A percentile compares a stretch with the other conserved stretches of the same genome.
Evolutionary conservation across 1,140 invertebrate species (phyloP).

Genomic region (Lordiphosa stackelbergi): DNA sequence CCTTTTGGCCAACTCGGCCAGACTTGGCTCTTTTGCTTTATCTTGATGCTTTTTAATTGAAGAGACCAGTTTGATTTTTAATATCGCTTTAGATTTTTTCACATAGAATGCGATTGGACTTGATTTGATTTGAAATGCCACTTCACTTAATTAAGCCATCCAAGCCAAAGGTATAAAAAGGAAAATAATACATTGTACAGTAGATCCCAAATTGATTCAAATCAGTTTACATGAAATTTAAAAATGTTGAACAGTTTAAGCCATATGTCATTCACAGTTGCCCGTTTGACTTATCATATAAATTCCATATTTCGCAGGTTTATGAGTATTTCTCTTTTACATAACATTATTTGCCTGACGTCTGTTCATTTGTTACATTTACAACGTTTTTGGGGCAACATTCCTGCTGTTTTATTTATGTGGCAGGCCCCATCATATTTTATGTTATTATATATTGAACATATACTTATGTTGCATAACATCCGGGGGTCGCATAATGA

Average conservation of each 20-base stretch:
- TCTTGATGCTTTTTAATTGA: slow-evolving; percentile 65
- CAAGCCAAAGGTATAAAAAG: slow-evolving; percentile 1
- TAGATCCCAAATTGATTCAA: no score
- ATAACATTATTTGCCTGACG: slow-evolving; percentile 36
- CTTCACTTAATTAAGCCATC: slow-evolving; percentile 31
- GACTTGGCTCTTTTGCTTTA: slow-evolving; percentile 14
- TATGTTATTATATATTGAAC: slow-evolving; percentile 68
- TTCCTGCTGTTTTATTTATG: slow-evolving; percentile 58
- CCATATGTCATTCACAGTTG: no score
- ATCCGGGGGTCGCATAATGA: slow-evolving; percentile 49
- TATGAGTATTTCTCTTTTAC: slow-evolving; percentile 1
- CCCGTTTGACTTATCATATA: slow-evolving; percentile 1
- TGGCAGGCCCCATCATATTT: slow-evolving; percentile 54
- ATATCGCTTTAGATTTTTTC: slow-evolving; percentile 41
- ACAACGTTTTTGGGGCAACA: slow-evolving; percentile 25
- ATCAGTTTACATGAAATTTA: no score
- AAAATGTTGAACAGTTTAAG: no score
- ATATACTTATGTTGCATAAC: slow-evolving; percentile 66
- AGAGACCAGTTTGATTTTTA: slow-evolving; percentile 42
- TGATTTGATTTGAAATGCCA: slow-evolving; percentile 32
- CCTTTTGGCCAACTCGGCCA: slow-evolving; percentile 39
- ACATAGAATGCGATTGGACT: slow-evolving; percentile 18
- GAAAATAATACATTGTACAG: no score
- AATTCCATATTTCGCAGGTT: slow-evolving; percentile 15
- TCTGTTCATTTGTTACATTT: slow-evolving; percentile 53